A percentile compares a stretch with the other conserved stretches of the same genome.
These are phyloP conservation scores for Drosophila virilis DNA, from an alignment of 1,140 invertebrate genomes.

Conservation along the genomic window DNA sequence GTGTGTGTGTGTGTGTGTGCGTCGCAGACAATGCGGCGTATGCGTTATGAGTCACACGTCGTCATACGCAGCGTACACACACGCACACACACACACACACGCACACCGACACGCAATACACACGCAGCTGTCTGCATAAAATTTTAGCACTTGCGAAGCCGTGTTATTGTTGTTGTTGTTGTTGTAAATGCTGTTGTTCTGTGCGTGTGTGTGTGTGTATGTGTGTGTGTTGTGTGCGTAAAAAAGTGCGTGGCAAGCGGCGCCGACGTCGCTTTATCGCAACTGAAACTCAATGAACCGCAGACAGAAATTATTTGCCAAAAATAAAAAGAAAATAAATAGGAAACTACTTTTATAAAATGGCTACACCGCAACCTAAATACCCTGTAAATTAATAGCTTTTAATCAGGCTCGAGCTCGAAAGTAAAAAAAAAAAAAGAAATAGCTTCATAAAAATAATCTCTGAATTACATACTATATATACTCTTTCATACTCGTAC, in stretches of 20 bases:
- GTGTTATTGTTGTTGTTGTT: slow-evolving; percentile 16
- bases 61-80: slow-evolving; percentile 48
- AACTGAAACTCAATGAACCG: slow-evolving; percentile 62
- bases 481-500: too few relatives aligned
- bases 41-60: slow-evolving; percentile 50
- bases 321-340: slow-evolving; percentile 28
- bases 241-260: slow-evolving; percentile 61
- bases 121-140: slow-evolving; percentile 51
- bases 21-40: slow-evolving; percentile 67
- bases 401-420: too few relatives aligned
- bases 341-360: background rate
- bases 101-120: slow-evolving; percentile 25
- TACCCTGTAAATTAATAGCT: slow-evolving; percentile 25
- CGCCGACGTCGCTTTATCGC: slow-evolving; percentile 61
- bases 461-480: too few relatives aligned
- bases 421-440: too few relatives aligned
- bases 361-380: background rate
- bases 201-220: slow-evolving; percentile 34
- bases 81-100: slow-evolving; percentile 6
- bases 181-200: slow-evolving; percentile 12
- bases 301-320: slow-evolving; percentile 38
- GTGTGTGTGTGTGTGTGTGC: background rate
- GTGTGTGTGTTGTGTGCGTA: slow-evolving; percentile 32
- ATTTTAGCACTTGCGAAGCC: slow-evolving; percentile 50
- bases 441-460: too few relatives aligned